A percentile compares a stretch with the other conserved stretches of the same genome.
phyloP scores from a whole-genome alignment of 2,888 invertebrate species.

The Epinotia bilunana region DNA sequence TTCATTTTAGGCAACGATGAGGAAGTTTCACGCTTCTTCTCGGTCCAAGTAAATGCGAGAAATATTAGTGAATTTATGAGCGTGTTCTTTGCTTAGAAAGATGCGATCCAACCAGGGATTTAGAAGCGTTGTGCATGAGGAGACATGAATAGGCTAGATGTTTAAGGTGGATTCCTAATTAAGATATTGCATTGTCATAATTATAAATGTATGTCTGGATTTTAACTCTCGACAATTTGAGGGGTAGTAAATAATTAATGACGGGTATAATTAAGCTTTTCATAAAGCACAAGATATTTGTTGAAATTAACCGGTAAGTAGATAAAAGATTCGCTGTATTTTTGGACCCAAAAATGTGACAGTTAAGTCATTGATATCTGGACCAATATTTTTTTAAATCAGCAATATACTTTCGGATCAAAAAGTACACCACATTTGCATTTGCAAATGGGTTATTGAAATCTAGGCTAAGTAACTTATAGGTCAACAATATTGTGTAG shows the following conservation, averaged over 20 bases:
- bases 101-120: constrained; percentile 55
- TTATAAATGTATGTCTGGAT: background rate
- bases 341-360: no score
- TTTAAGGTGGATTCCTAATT: background rate
- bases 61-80: constrained; percentile 81
- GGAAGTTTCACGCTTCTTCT: constrained; percentile 76
- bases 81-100: constrained; percentile 67
- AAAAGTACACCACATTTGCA: no score
- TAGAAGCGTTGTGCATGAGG: background rate
- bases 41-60: constrained; percentile 70
- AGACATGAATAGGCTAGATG: background rate
- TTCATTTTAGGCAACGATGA: constrained; percentile 79
- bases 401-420: no score
- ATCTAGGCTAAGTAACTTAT: no score
- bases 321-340: background rate
- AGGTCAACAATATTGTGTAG: no score
- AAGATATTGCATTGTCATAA: background rate
- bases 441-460: no score
- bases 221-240: background rate
- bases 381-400: no score
- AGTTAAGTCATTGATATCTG: no score
- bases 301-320: no score
- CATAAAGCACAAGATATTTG: no score
- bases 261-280: no score
- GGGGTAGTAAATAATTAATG: no score